phyloP scores from a whole-genome alignment of 2,113 vertebrate genomes.

The Daubentonia madagascariensis region DNA sequence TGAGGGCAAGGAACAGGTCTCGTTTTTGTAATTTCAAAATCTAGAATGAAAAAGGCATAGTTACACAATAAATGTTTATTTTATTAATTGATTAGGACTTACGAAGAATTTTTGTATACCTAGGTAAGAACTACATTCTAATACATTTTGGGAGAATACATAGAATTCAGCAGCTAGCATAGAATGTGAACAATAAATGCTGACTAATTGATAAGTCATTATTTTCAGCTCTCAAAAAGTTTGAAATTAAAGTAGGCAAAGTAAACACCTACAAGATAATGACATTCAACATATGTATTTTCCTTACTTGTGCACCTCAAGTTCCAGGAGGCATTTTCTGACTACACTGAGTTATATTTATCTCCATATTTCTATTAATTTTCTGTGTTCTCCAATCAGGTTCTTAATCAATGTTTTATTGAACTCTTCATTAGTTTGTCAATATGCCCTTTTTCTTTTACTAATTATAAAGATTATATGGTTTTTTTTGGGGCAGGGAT shows the following conservation, averaged over 20 bases:
- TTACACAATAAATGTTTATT: background rate
- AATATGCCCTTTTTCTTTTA: background rate
- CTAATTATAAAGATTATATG: background rate
- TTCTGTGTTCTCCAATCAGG: background rate
- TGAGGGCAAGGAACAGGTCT: background rate
- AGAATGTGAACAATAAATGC: background rate
- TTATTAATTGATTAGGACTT: background rate
- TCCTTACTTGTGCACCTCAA: background rate
- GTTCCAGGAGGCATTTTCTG: background rate
- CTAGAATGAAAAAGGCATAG: background rate
- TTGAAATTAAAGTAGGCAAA: slow-evolving; percentile 21
- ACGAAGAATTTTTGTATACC: background rate
- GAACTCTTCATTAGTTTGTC: background rate
- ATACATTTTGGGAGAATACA: background rate
- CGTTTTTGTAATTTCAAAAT: background rate
- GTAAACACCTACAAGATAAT: background rate
- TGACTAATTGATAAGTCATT: background rate
- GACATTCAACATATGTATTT: background rate
- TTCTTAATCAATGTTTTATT: background rate
- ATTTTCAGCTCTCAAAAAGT: background rate
- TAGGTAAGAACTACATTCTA: background rate
- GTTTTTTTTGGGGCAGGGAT: background rate
- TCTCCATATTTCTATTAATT: background rate
- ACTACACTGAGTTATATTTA: background rate
- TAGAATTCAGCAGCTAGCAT: background rate